Evolutionary conservation across 2,113 vertebrate genomes (phyloP), one percentile per base, ranked within the genome.

Genomic region (Sceloporus tristichus): DNA sequence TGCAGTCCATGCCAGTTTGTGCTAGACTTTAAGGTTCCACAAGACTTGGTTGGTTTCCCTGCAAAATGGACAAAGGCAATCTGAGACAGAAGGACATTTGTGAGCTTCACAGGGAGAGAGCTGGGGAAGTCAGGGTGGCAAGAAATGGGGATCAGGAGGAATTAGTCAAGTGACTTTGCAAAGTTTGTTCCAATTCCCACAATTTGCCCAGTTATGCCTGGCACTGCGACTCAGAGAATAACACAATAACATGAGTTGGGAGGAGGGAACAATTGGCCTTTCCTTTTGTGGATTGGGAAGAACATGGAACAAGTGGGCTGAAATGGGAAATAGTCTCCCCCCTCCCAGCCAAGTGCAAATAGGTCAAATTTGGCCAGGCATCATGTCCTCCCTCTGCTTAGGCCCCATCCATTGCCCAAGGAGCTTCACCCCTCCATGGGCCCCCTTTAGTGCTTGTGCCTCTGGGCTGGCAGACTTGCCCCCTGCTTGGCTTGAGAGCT

Each of bases 151-250:
- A 40, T 53, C 59, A 66, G 25, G 9, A 21, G 38, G 29, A 76
- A 62, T n/a, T 42, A 74, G 79, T 48, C 38, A 23, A 87, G 34
- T 25, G 38, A 70, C 40, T 68, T 68, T n/a, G 80, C 38, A 76
- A 54, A 84, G 48, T 81, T 84, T 56, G 34, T 29, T 88, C 76
- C 74, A 88, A 5, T 34, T 83, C 73, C 59, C n/a, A 65, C 68
- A 75, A 27, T n/a, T 18, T 84, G 59, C 78, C 79, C 71, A 53
- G 38, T 38, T 62, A 21, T 40, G 54, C 68, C 86, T 87, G 79
- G 53, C 70, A 87, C 70, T n/a, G 68, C 21, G 79, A 62, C 62
- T 83, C 59, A 10, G n/a, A 83, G 81, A 78, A 88, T 29, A 68
- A 19, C 87, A 83, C 23, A 84, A 54, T 65, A 68, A 59, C 2